Evolutionary conservation across 1,140 invertebrate species (phyloP).

Genomic region (Maconellicoccus hirsutus): DNA sequence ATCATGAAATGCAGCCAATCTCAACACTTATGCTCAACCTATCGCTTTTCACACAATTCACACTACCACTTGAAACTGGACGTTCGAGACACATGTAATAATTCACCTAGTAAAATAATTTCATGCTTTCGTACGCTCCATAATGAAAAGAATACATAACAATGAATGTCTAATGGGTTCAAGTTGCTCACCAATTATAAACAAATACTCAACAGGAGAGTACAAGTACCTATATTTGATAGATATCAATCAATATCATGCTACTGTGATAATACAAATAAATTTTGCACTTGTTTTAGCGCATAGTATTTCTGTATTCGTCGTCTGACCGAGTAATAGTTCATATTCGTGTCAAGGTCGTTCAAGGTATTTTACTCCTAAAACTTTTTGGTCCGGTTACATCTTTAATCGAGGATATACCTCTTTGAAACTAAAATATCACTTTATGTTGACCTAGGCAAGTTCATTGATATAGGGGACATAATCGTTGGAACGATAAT

Average conservation of each 20-base stretch:
- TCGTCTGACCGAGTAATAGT: constrained; percentile 17
- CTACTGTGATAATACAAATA: not conserved
- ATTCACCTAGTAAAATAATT: no score
- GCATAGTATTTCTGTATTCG: not conserved
- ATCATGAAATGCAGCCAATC: no score
- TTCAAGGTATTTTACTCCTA: constrained; percentile 12
- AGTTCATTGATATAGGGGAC: not conserved
- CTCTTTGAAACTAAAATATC: not conserved
- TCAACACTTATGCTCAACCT: no score
- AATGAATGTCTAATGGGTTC: no score
- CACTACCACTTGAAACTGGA: no score
- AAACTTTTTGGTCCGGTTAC: constrained; percentile 12
- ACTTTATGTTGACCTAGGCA: constrained; percentile 12
- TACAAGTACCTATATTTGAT: not conserved
- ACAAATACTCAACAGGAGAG: constrained; percentile 1
- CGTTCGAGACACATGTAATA: no score
- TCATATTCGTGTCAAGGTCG: constrained; percentile 11
- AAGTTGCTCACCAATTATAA: not conserved
- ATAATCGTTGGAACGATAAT: not conserved
- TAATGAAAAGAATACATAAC: no score
- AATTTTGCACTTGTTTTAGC: not conserved
- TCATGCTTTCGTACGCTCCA: no score
- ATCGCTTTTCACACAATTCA: no score
- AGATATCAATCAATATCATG: not conserved
- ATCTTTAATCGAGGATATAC: constrained; percentile 11